Base-by-base conservation (phyloP, 2,888 invertebrate species). In the Xestia xanthographa region DNA sequence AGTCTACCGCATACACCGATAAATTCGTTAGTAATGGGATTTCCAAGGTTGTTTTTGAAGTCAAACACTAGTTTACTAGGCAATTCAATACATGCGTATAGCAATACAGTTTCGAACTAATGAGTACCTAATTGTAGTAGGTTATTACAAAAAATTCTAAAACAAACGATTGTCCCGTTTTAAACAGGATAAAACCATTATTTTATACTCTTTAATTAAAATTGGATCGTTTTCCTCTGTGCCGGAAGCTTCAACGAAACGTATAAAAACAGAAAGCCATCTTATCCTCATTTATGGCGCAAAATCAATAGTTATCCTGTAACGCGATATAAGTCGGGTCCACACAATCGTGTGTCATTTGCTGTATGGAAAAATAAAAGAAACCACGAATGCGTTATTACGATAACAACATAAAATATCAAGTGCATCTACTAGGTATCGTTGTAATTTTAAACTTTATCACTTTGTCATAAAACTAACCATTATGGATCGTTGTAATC, bases 361-460 rank as follows among this genome's bases (percentile, higher is more conserved):
- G 56, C 26, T 26, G 26, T 14, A 26, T 5, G 56, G n/a, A 65
- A 62, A 70, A 34, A n/a, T 20, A 45, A 45, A 29, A 34, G 34
- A n/a, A 41, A 29, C 11, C 38, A 68, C 68, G 22, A 26, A 63
- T 38, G 26, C 38, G 38, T 71, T 67, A 50, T 48, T 43, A 41
- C 41, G 43, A 66, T n/a, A 62, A 34, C 17, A 34, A 8, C 17
- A 17, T 53, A 34, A 8, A 11, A 17, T 53, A 17, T 12, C 22
- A 50, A 43, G 17, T 45, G 50, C 14, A 29, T 48, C n/a, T 5
- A 20, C 29, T 48, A 48, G 34, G 34, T 34, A 34, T 14, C 8
- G 14, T 56, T n/a, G 56, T 45, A 56, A 72, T 56, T 56, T n/a
- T n/a, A 43, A 72, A 72, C 56, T n/a, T 26, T 72, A 72, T 11